phyloP scores from a whole-genome alignment of 2,888 invertebrate species.

The Ornithoptera alexandrae region DNA sequence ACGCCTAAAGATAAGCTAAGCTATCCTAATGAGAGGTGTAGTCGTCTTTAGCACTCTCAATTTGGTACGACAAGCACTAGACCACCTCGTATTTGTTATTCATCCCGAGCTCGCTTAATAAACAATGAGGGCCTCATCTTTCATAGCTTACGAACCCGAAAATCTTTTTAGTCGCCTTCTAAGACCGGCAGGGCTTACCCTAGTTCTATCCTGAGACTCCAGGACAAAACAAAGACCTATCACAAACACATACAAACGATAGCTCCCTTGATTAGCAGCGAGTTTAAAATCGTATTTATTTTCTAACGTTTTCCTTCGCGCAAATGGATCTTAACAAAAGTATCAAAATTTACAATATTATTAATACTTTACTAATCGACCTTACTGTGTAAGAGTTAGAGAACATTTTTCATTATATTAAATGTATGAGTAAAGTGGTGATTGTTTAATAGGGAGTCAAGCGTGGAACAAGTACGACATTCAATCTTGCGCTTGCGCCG shows the following conservation, averaged over 20 bases:
- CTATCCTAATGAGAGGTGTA: no score
- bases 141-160: no score
- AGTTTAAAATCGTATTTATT: conserved; percentile 36
- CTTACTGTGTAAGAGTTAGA: conserved; percentile 22
- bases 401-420: conserved; percentile 26
- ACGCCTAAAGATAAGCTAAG: no score
- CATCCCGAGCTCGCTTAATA: no score
- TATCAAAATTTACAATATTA: conserved; percentile 32
- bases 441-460: conserved; percentile 38
- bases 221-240: no score
- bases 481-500: conserved; percentile 50
- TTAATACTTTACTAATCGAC: not conserved
- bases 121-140: no score
- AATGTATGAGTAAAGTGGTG: conserved; percentile 28
- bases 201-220: no score
- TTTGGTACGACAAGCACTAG: no score
- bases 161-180: no score
- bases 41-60: no score
- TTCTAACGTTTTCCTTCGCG: conserved; percentile 37
- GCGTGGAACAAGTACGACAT: conserved; percentile 44
- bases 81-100: no score
- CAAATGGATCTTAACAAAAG: conserved; percentile 35
- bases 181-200: no score
- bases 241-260: conserved; percentile 1
- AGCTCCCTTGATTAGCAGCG: conserved; percentile 35